A percentile compares a stretch with the other conserved stretches of the same genome.
Evolutionary conservation across 2,888 invertebrate species (phyloP).

Genomic region (Dryococelus australis): DNA sequence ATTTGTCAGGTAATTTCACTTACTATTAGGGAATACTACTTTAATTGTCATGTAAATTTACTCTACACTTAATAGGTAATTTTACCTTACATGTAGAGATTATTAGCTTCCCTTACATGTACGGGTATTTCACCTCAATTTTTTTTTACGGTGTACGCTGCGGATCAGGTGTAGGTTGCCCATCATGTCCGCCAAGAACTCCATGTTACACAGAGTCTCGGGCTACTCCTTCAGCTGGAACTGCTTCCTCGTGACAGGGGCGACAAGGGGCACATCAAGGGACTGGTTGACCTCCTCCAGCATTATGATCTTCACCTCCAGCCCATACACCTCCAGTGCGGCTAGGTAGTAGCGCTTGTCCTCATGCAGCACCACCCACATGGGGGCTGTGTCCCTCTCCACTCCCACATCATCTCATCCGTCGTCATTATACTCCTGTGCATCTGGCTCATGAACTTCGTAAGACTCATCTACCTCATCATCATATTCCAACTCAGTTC

Average conservation of each 20-base stretch:
- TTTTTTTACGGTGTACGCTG: slow-evolving; percentile 99
- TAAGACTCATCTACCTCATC: slow-evolving; percentile 84
- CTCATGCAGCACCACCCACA: slow-evolving; percentile 96
- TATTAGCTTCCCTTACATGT: too few relatives aligned
- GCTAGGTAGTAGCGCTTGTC: slow-evolving; percentile 96
- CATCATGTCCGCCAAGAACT: slow-evolving; percentile 97
- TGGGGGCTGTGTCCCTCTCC: slow-evolving; percentile 68
- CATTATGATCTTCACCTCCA: slow-evolving; percentile 97
- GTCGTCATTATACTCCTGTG: slow-evolving; percentile 69
- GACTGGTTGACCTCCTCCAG: slow-evolving; percentile 99
- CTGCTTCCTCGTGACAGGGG: slow-evolving; percentile 93
- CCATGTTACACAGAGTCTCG: slow-evolving; percentile 93
- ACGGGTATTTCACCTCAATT: too few relatives aligned
- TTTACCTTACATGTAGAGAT: too few relatives aligned
- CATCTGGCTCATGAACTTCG: slow-evolving; percentile 67
- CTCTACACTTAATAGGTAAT: too few relatives aligned
- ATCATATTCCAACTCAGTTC: slow-evolving; percentile 93
- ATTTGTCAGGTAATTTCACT: too few relatives aligned
- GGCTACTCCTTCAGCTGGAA: slow-evolving; percentile 96
- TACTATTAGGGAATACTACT: too few relatives aligned
- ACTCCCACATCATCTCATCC: slow-evolving; percentile 78
- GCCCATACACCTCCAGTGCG: slow-evolving; percentile 90
- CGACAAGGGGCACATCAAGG: slow-evolving; percentile 88
- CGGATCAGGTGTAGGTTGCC: slow-evolving; percentile 94
- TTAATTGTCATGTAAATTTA: too few relatives aligned